phyloP scores from a whole-genome alignment of 2,113 vertebrate genomes.

The Halichoerus grypus region DNA sequence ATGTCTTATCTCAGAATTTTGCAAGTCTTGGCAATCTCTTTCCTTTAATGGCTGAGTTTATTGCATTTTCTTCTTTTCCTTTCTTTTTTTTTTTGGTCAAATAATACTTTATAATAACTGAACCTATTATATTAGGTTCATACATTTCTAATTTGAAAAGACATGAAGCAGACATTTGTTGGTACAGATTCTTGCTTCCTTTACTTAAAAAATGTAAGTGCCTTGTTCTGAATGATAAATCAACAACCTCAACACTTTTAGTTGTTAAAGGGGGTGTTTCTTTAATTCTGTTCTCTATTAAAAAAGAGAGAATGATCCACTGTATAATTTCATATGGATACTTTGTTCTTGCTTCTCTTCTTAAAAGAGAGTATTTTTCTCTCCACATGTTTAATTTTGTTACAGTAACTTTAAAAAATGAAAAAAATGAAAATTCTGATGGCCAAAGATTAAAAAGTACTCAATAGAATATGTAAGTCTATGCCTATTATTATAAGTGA shows the following conservation, averaged over 20 bases:
- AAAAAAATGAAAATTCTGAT: slow-evolving; percentile 1
- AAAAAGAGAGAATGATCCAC: neutral
- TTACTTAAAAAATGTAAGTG: neutral
- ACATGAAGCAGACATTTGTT: neutral
- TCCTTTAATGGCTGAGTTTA: neutral
- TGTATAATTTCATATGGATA: neutral
- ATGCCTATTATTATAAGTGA: neutral
- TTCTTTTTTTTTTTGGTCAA: neutral
- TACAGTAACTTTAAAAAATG: neutral
- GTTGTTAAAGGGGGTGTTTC: neutral
- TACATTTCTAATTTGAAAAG: neutral
- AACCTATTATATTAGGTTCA: neutral
- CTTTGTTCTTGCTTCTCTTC: neutral
- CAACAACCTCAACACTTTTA: neutral
- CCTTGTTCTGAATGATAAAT: slow-evolving; percentile 14
- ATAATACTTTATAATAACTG: neutral
- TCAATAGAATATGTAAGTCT: neutral
- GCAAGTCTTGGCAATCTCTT: neutral
- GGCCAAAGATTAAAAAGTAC: neutral
- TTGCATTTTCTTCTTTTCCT: neutral
- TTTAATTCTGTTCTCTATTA: slow-evolving; percentile 1
- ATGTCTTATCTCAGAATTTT: neutral
- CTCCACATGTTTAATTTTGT: neutral
- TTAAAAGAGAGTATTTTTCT: neutral
- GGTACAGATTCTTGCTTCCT: neutral